phyloP scores from a whole-genome alignment of 2,113 vertebrate species.

The Seriola quinqueradiata region DNA sequence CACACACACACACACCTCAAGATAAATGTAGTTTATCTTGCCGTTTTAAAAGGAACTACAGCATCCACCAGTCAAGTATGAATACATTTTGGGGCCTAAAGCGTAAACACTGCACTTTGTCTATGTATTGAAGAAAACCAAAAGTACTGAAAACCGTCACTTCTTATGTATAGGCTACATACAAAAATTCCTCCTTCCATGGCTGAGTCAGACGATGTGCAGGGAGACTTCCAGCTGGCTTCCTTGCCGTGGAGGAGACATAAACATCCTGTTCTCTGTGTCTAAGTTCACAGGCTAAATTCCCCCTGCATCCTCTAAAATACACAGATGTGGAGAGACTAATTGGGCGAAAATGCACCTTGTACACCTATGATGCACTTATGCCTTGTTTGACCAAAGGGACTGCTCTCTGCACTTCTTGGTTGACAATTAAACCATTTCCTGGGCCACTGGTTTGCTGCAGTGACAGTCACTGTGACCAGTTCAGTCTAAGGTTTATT shows the following conservation, averaged over 20 bases:
- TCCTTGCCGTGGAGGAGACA: background rate
- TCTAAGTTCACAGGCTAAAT: slow-evolving; percentile 17
- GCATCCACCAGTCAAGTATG: background rate
- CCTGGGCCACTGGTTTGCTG: background rate
- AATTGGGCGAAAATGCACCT: background rate
- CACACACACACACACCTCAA: background rate
- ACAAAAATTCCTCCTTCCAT: background rate
- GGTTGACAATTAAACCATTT: slow-evolving; percentile 1
- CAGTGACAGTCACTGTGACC: background rate
- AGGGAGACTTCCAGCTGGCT: slow-evolving; percentile 1
- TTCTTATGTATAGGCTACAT: slow-evolving; percentile 1
- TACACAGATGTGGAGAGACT: slow-evolving; percentile 10
- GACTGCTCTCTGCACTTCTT: background rate
- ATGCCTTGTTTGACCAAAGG: background rate
- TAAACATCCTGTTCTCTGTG: background rate
- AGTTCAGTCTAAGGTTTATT: too few relatives aligned
- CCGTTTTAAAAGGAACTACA: background rate
- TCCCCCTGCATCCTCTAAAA: background rate
- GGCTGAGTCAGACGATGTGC: slow-evolving; percentile 20
- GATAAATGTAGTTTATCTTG: slow-evolving; percentile 26
- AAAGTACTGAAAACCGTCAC: background rate
- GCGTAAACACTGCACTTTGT: background rate
- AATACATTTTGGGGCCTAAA: background rate
- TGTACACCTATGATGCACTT: slow-evolving; percentile 3
- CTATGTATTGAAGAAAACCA: slow-evolving; percentile 6